A percentile compares a stretch with the other conserved stretches of the same genome.
Conservation (phyloP, 2,888 invertebrate species). For the Ashinkailepas kermadecensis region DNA sequence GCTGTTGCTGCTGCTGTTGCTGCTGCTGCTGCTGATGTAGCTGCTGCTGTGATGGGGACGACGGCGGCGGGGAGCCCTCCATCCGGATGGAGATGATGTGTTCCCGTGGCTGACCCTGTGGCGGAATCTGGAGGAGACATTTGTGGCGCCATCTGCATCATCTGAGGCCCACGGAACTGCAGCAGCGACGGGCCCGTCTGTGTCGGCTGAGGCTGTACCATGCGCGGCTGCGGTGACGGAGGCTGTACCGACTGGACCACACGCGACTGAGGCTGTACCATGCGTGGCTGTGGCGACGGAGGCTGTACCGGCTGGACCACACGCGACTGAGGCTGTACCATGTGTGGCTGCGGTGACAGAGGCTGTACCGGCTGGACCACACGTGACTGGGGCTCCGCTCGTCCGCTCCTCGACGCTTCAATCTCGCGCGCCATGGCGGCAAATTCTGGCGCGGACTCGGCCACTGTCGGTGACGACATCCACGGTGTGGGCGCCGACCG, state of each 20-base stretch:
- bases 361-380: neutral
- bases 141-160: neutral
- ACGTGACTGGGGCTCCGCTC: no score
- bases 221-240: neutral
- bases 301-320: neutral
- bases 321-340: neutral
- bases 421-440: neutral
- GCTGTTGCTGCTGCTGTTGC: neutral
- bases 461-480: neutral
- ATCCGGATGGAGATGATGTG: neutral
- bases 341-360: neutral
- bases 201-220: neutral
- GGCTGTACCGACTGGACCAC: neutral
- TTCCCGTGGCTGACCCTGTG: neutral
- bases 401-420: neutral
- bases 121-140: neutral
- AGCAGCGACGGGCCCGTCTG: neutral
- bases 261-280: neutral
- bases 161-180: neutral
- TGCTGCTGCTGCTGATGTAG: neutral
- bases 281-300: neutral
- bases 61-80: neutral
- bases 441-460: slow-evolving; percentile 8
- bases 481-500: neutral
- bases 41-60: neutral